Evolutionary conservation across 2,113 vertebrate species (phyloP).

Genomic region (Aythya baeri): DNA sequence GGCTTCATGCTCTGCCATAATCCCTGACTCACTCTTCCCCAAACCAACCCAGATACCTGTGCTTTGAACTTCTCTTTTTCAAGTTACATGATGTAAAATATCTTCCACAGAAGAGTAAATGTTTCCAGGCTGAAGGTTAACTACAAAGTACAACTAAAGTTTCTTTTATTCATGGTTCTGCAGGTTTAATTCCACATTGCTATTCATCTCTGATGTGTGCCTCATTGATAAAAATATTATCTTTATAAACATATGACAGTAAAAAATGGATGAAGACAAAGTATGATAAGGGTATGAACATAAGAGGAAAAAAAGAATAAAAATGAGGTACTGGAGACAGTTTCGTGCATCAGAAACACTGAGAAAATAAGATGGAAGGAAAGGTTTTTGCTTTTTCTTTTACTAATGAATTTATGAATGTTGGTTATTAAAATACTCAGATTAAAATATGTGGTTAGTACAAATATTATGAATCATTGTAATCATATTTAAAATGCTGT

Average conservation of each 20-base stretch:
- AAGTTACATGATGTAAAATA: background rate
- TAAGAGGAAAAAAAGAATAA: background rate
- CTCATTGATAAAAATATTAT: background rate
- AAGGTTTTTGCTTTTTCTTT: background rate
- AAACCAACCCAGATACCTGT: background rate
- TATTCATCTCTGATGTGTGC: background rate
- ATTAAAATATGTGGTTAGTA: background rate
- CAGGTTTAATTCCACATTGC: background rate
- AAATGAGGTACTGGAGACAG: background rate
- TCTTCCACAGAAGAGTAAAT: background rate
- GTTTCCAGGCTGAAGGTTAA: background rate
- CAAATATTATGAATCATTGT: background rate
- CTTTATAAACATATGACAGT: background rate
- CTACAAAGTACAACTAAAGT: background rate
- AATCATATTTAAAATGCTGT: background rate
- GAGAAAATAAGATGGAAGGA: background rate
- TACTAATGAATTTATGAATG: background rate
- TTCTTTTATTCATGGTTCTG: background rate
- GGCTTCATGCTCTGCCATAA: background rate
- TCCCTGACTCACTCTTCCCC: background rate
- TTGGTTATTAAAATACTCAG: background rate
- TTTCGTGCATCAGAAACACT: background rate
- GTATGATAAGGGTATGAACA: background rate
- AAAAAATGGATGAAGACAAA: background rate
- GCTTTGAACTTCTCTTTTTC: background rate